Evolutionary conservation across 2,888 invertebrate species (phyloP).

Genomic region (Unio delphinus): DNA sequence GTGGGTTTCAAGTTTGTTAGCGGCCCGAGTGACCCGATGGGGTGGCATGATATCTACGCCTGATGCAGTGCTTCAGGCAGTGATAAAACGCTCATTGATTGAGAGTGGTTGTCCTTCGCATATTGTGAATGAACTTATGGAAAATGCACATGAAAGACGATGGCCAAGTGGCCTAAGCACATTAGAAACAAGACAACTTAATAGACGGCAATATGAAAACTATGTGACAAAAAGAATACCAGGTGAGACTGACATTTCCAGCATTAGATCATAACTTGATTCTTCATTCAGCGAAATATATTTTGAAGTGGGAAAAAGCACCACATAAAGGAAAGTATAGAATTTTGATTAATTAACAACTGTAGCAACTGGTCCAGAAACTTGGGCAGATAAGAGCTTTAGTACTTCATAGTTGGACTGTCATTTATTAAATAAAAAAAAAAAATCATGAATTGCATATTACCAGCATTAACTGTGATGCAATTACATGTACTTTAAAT

Average conservation of each 20-base stretch:
- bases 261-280: no score
- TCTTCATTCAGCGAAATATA: no score
- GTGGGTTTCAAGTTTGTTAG: conserved; percentile 66
- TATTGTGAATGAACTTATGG: conserved; percentile 94
- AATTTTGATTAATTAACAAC: no score
- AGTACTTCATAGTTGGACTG: no score
- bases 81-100: conserved; percentile 92
- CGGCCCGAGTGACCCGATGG: conserved; percentile 89
- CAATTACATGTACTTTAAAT: no score
- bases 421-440: no score
- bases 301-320: no score
- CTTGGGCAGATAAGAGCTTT: no score
- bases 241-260: conserved; percentile 69
- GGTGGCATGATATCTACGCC: conserved; percentile 99
- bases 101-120: conserved; percentile 96
- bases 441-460: no score
- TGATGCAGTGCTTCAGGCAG: conserved; percentile 91
- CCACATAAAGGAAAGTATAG: no score
- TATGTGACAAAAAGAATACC: conserved; percentile 95
- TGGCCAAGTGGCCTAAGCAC: conserved; percentile 95
- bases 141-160: conserved; percentile 94
- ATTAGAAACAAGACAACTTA: conserved; percentile 93
- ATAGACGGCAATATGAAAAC: conserved; percentile 92
- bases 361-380: no score
- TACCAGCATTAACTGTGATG: no score